Conservation (phyloP, 2,797 vertebrate species). For the Thripadectes ignobilis region DNA sequence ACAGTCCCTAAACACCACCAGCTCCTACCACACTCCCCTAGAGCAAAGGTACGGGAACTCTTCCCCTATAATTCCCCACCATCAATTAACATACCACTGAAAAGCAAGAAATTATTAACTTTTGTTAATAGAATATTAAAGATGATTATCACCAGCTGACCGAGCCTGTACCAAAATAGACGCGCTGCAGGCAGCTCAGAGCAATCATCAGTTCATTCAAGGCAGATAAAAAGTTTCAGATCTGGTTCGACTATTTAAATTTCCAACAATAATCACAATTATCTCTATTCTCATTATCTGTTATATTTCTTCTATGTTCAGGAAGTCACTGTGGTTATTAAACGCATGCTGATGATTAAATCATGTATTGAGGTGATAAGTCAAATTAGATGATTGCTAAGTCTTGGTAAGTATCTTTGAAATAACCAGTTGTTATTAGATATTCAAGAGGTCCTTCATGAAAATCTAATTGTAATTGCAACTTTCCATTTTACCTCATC, state of each 20-base stretch:
- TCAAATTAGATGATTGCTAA: slow-evolving; percentile 50
- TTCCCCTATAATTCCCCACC: neutral
- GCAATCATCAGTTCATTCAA: slow-evolving; percentile 11
- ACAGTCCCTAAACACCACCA: neutral
- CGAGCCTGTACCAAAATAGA: slow-evolving; percentile 11
- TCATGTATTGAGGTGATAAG: slow-evolving; percentile 37
- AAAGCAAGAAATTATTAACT: slow-evolving; percentile 44
- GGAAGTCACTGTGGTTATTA: slow-evolving; percentile 55
- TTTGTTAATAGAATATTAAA: slow-evolving; percentile 59
- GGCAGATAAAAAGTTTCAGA: slow-evolving; percentile 45
- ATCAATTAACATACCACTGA: neutral
- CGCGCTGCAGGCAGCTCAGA: slow-evolving; percentile 15
- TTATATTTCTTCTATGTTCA: slow-evolving; percentile 31
- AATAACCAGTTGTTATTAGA: slow-evolving; percentile 50
- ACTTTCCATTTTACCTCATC: slow-evolving; percentile 36
- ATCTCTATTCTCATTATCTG: slow-evolving; percentile 32
- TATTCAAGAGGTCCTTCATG: slow-evolving; percentile 43
- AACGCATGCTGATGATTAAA: slow-evolving; percentile 57
- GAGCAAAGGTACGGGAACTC: neutral
- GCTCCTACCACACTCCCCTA: accelerated
- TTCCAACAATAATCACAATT: slow-evolving; percentile 43
- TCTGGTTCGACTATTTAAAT: slow-evolving; percentile 37
- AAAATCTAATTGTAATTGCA: slow-evolving; percentile 46
- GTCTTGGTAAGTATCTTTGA: slow-evolving; percentile 6
- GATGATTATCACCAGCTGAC: slow-evolving; percentile 48